Conservation (phyloP, 2,797 vertebrate species). For the Pseudomugil tenellus region DNA sequence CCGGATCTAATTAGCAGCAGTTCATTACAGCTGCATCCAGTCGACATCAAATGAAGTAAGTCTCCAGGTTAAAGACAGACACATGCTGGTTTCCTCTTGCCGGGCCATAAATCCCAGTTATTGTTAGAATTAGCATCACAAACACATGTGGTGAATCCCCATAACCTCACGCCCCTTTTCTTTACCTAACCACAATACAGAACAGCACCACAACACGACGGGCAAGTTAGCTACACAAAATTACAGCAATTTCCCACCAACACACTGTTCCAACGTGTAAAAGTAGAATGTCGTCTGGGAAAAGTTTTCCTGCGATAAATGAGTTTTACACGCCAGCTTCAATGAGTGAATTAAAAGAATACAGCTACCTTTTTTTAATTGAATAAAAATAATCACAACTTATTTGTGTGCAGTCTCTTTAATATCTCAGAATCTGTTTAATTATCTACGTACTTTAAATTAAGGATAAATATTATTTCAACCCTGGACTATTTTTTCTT, state of each 20-base stretch:
- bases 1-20: slow-evolving; percentile 48
- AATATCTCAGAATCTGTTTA: no score
- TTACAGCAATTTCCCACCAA: slow-evolving; percentile 15
- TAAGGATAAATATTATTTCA: no score
- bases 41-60: slow-evolving; percentile 48
- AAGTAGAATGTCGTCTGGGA: slow-evolving; percentile 10
- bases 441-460: no score
- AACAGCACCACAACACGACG: slow-evolving; percentile 28
- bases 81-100: slow-evolving; percentile 39
- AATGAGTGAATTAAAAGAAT: background rate
- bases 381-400: background rate
- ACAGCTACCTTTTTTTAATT: background rate
- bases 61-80: slow-evolving; percentile 21
- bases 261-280: slow-evolving; percentile 5
- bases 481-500: no score
- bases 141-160: slow-evolving; percentile 42
- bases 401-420: background rate
- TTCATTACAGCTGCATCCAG: slow-evolving; percentile 52
- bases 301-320: background rate
- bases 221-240: slow-evolving; percentile 39
- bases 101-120: slow-evolving; percentile 35
- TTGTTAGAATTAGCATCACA: slow-evolving; percentile 26
- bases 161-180: slow-evolving; percentile 27
- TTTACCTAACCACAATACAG: slow-evolving; percentile 38
- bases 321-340: background rate